Conservation (phyloP, 2,888 invertebrate species). For the Tortricodes alternella region DNA sequence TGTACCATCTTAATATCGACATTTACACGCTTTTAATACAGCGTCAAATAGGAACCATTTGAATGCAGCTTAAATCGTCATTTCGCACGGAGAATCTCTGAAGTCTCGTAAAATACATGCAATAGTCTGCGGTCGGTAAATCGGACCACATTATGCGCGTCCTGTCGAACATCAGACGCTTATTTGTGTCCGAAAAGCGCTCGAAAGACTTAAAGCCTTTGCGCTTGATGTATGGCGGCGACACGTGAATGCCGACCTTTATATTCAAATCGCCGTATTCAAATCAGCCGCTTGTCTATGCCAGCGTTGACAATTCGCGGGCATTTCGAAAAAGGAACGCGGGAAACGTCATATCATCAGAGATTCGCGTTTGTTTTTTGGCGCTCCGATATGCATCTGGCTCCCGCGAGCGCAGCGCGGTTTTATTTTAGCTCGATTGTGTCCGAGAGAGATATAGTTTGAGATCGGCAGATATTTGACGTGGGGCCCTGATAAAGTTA, state of each 20-base stretch:
- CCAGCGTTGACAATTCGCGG: constrained; percentile 77
- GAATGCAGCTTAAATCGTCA: constrained; percentile 61
- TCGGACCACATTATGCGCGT: constrained; percentile 63
- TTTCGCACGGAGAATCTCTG: constrained; percentile 45
- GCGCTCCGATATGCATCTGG: constrained; percentile 78
- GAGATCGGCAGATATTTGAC: constrained; percentile 79
- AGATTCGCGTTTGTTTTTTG: constrained; percentile 67
- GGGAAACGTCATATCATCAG: constrained; percentile 74
- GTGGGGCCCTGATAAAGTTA: constrained; percentile 77
- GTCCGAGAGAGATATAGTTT: constrained; percentile 68
- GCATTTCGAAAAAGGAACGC: constrained; percentile 75
- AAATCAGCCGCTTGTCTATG: constrained; percentile 77
- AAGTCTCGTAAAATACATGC: constrained; percentile 19
- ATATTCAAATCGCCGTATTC: constrained; percentile 80
- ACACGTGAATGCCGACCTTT: constrained; percentile 78
- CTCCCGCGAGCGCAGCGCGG: constrained; percentile 55
- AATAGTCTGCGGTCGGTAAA: constrained; percentile 38
- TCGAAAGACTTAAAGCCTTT: constrained; percentile 78
- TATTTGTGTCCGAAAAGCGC: constrained; percentile 81
- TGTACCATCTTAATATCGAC: constrained; percentile 73
- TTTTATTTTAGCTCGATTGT: constrained; percentile 74
- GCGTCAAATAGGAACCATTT: constrained; percentile 67
- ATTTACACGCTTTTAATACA: constrained; percentile 77
- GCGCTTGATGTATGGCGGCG: constrained; percentile 75
- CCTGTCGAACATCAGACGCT: constrained; percentile 73